Base-by-base conservation (phyloP, 2,888 invertebrate genomes). In the Clostera curtula region DNA sequence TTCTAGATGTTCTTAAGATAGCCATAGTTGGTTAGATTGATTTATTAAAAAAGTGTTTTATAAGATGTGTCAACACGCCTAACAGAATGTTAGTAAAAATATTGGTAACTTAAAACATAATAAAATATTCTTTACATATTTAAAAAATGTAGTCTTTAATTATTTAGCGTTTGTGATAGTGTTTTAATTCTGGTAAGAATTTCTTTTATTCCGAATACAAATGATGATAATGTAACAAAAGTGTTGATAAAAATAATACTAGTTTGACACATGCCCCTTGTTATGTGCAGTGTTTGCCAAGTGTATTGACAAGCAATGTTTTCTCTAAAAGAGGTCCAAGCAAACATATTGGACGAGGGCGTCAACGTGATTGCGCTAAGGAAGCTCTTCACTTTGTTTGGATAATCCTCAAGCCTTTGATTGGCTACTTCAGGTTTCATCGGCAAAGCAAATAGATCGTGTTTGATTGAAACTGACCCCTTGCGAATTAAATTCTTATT, bases 291-390 rank as follows among this genome's bases (percentile, higher is more conserved):
- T 71, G 62, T 76, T 75, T 74, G 52, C 59, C 51, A 52, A 61
- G 56, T 63, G 54, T 77, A 69, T 77, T 76, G 75, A 75, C 75
- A 73, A 68, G 68, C 72, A 68, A 71, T 73, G 65, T 71, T 70
- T 65, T 58, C 60, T 56, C 60, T 62, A 62, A 66, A 69, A 70
- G 66, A 68, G 67, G 65, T 61, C 62, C 49, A 50, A 47, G 58
- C 55, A 75, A 77, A 74, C 65, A 69, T 46, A 47, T 47, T 49
- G 45, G 40, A 60, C 51, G 49, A 49, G 52, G 53, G 56, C 49
- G 48, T 50, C 43, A 48, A 39, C 51, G 61, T 76, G 77, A 79
- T 79, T 79, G 74, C 69, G 62, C 62, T 55, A 62, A 75, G 65
- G 66, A 65, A 49, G 55, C 56, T 58, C 45, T 47, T 43, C 47